These are phyloP conservation scores for Nyctibius grandis DNA, from an alignment of 2,797 vertebrate species.

Conservation along the genomic window DNA sequence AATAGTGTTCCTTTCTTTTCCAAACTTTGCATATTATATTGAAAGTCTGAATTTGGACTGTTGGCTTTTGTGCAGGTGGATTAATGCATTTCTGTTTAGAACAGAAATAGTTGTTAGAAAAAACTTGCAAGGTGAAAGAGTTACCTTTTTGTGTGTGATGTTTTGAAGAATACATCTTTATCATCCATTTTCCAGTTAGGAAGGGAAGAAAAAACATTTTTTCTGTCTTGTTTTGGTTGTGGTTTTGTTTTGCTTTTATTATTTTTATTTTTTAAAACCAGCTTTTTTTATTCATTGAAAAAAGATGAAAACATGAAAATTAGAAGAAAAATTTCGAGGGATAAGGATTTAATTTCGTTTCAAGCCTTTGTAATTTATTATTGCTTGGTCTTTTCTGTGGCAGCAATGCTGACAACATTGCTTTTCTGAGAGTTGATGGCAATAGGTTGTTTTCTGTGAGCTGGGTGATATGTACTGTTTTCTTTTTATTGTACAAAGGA, in stretches of 20 bases:
- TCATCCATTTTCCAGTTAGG: neutral
- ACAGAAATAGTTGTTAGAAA: neutral
- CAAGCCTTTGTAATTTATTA: neutral
- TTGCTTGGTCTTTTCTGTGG: neutral
- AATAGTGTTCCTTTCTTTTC: neutral
- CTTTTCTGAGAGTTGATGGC: neutral
- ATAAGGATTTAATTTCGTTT: neutral
- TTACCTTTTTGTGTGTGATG: neutral
- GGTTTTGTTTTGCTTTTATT: neutral
- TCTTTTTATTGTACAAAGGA: neutral
- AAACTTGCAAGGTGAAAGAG: neutral
- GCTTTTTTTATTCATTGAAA: neutral
- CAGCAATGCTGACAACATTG: neutral
- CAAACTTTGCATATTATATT: neutral
- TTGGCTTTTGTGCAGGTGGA: neutral
- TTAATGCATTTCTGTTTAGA: neutral
- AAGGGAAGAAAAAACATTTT: neutral
- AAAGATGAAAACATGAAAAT: neutral
- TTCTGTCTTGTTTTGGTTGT: neutral
- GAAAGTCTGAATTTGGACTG: neutral
- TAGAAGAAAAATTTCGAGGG: neutral
- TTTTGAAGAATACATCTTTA: neutral
- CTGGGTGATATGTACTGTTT: rapidly evolving
- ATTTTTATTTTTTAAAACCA: neutral
- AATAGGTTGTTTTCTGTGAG: neutral